Percentiles rank a stretch among this genome's conserved stretches.
Evolutionary conservation across 2,888 invertebrate genomes (phyloP).

Genomic region (Heliconius charithonia): DNA sequence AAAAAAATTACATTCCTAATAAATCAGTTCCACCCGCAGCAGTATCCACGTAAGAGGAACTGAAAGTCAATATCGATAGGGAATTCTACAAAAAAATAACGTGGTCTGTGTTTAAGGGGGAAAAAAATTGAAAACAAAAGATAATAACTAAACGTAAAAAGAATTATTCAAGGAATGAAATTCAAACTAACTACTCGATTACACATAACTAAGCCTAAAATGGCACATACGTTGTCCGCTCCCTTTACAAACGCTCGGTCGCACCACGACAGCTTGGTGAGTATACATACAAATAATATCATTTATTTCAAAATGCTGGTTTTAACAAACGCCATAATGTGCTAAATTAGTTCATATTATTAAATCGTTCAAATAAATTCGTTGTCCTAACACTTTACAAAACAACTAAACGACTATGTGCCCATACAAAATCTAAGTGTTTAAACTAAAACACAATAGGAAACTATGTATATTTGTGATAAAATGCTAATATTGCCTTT

Average conservation of each 20-base stretch:
- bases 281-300: constrained; percentile 2
- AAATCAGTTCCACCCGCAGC: not conserved
- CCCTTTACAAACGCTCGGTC: constrained; percentile 37
- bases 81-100: not conserved
- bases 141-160: constrained; percentile 48
- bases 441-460: not conserved
- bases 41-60: too few species aligned
- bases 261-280: constrained; percentile 35
- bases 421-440: constrained; percentile 2
- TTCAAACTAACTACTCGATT: constrained; percentile 69
- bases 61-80: too few species aligned
- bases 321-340: not conserved
- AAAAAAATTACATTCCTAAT: not conserved
- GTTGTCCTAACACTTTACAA: constrained; percentile 7
- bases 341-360: not conserved
- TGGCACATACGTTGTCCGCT: constrained; percentile 70
- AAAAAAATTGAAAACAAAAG: constrained; percentile 39
- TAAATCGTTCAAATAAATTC: constrained; percentile 6
- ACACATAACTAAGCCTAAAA: constrained; percentile 74
- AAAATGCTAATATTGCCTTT: not conserved
- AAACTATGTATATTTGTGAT: not conserved
- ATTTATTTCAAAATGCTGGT: not conserved
- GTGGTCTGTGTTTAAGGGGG: constrained; percentile 33
- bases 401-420: constrained; percentile 1
- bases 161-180: constrained; percentile 56